Evolutionary conservation across 2,888 invertebrate species (phyloP), one percentile per base, ranked within the genome.

Genomic region (Stenoptilia bipunctidactyla): DNA sequence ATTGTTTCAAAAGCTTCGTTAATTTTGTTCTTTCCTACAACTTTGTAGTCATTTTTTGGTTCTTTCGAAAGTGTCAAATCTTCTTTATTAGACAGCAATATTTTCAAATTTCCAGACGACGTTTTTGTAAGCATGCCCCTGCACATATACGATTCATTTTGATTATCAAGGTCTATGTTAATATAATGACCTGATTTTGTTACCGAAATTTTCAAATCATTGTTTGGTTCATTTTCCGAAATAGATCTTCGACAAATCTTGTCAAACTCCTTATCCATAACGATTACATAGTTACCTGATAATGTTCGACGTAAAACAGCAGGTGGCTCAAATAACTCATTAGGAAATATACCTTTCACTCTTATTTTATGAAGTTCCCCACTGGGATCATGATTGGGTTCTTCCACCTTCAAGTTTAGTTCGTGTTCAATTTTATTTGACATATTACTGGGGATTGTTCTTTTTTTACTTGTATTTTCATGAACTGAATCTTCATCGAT

Each of bases 211-310:
- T 43, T 48, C 13, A 68, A 42, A 15, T 49, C 41, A 15, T 56
- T 41, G 13, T 55, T 49, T 6, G 71, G 47, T 3, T 49, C 47
- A 38, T 62, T 20, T 8, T 8, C 8, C 4, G 4, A 5, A 20
- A 20, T 3, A 20, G 20, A 3, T 20, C 3, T 39, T 30, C 45
- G 60, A 34, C 56, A 66, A 15, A 34, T 45, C 25, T 49, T 66
- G 52, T 72, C 70, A 50, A 62, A 75, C 55, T 80, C 79, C 47
- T 71, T 75, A 40, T 79, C 71, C 34, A 75, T 42, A 27, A 70
- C 46, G 34, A 76, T 45, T 13, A 61, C 41, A 43, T 55, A 75
- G 49, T 70, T 71, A 1, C 53, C 46, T 3, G 74, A 74, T 36
- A 45, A 13, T n/a, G 68, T 69, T 8, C 38, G 33, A 50, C 59